Evolutionary conservation across 2,888 invertebrate species (phyloP).

Genomic region (Philopedon plagiatum): DNA sequence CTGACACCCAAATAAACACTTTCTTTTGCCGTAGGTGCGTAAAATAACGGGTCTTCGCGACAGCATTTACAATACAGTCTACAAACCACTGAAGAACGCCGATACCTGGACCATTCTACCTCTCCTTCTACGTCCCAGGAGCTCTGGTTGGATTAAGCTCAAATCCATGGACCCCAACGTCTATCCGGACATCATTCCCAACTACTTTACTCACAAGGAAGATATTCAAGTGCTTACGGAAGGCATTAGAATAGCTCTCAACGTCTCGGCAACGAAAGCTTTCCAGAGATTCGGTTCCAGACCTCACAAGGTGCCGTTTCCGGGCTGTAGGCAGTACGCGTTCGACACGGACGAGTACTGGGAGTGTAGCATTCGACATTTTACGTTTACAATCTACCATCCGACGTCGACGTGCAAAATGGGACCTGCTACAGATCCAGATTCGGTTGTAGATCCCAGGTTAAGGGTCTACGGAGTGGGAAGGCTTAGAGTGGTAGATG

Average conservation of each 20-base stretch:
- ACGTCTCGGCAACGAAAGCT: constrained; percentile 83
- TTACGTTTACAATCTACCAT: constrained; percentile 87
- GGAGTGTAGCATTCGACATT: constrained; percentile 88
- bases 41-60: constrained; percentile 83
- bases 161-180: constrained; percentile 85
- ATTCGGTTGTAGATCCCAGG: constrained; percentile 85
- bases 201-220: constrained; percentile 89
- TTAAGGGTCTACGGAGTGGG: constrained; percentile 84
- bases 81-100: constrained; percentile 82
- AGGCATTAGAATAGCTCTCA: constrained; percentile 87
- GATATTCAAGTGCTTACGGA: constrained; percentile 86
- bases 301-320: constrained; percentile 84
- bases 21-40: constrained; percentile 71
- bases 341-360: constrained; percentile 88
- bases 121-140: constrained; percentile 86
- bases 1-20: neutral
- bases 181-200: constrained; percentile 90
- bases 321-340: constrained; percentile 82
- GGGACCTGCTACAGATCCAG: constrained; percentile 83
- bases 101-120: constrained; percentile 91
- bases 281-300: constrained; percentile 87
- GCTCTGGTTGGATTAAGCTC: constrained; percentile 89
- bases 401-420: constrained; percentile 90
- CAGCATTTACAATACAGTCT: constrained; percentile 87
- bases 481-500: constrained; percentile 85